Percentiles rank a stretch among this genome's conserved stretches.
Conservation (phyloP, 2,888 invertebrate genomes). For the Metacarcinus magister region DNA sequence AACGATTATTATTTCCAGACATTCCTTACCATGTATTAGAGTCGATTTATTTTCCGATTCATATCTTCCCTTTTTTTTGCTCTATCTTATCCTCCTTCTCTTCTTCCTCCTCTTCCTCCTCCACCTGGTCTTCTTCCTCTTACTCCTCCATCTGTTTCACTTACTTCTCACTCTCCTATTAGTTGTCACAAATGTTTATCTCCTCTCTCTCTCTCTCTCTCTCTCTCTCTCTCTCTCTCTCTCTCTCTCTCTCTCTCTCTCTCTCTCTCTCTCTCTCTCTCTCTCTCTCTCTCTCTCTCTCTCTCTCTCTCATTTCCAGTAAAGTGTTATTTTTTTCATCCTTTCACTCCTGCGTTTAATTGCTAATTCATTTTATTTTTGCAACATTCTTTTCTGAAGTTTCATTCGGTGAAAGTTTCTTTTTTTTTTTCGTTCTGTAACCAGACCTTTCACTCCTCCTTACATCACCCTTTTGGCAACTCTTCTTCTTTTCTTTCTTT, state of each 20-base stretch:
- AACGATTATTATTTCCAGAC: conserved; percentile 3
- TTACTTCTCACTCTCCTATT: not conserved
- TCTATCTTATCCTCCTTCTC: not conserved
- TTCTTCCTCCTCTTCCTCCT: not conserved
- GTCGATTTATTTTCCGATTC: not conserved
- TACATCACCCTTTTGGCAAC: no score
- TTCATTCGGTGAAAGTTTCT: no score
- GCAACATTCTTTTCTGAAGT: no score
- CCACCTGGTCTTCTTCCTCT: not conserved
- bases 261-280: not conserved
- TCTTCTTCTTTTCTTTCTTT: not conserved
- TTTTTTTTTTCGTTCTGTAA: no score
- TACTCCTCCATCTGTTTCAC: not conserved
- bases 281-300: not conserved
- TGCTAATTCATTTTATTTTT: no score
- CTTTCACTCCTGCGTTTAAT: no score
- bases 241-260: conserved; percentile 36
- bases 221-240: not conserved
- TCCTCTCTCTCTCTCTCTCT: not conserved
- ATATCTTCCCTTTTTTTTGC: not conserved
- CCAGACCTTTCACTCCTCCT: no score
- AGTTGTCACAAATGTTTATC: no score
- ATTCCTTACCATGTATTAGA: not conserved
- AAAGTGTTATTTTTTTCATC: no score
- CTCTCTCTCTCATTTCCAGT: not conserved